These are phyloP conservation scores for Platanista minor DNA, from an alignment of 2,113 vertebrate species.

Conservation along the genomic window DNA sequence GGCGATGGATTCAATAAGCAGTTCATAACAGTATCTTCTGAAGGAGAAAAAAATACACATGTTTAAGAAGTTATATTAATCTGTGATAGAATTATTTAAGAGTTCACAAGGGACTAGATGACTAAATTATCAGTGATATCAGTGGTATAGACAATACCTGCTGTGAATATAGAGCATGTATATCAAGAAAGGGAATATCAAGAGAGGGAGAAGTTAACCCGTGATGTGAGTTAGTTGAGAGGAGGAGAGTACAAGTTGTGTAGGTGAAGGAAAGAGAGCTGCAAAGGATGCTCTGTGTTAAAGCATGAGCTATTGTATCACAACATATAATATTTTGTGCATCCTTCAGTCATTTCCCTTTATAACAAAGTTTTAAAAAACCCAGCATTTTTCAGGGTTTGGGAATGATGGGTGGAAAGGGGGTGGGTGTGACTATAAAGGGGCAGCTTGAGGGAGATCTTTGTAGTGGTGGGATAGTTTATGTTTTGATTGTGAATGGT, in stretches of 20 bases:
- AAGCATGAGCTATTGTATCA: neutral
- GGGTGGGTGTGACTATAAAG: neutral
- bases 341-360: neutral
- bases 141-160: neutral
- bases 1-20: neutral
- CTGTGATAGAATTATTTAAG: neutral
- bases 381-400: neutral
- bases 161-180: neutral
- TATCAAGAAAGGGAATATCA: neutral
- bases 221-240: neutral
- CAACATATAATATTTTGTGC: neutral
- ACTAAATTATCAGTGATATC: slow-evolving; percentile 26
- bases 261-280: neutral
- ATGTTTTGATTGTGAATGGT: neutral
- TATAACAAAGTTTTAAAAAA: neutral
- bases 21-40: neutral
- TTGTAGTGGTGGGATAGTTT: neutral
- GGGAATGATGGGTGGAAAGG: no score
- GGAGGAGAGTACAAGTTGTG: neutral
- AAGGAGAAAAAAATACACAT: neutral
- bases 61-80: neutral
- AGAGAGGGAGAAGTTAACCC: neutral
- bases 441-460: neutral
- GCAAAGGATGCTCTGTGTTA: neutral
- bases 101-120: neutral